Evolutionary conservation across 2,797 vertebrate species (phyloP).

Genomic region (Adelosebastes latens): DNA sequence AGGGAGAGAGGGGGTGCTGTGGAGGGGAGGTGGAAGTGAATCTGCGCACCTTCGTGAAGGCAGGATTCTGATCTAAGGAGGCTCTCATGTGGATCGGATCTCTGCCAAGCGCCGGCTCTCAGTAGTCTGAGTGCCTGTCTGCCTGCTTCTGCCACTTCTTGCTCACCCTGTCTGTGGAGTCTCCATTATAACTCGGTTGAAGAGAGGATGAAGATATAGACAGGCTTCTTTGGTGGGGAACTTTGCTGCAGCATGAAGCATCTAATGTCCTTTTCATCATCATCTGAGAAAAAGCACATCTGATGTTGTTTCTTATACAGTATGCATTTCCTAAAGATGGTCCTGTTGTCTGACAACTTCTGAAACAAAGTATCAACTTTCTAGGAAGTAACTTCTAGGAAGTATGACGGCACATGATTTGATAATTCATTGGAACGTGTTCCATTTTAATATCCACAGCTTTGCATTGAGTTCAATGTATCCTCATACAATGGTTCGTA

Average conservation of each 20-base stretch:
- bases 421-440: not conserved
- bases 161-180: conserved; percentile 31
- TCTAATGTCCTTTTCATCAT: conserved; percentile 26
- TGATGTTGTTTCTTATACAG: not conserved
- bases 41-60: conserved; percentile 63
- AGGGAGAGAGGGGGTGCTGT: conserved; percentile 25
- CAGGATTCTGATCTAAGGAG: conserved; percentile 66
- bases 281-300: conserved; percentile 7
- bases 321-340: not conserved
- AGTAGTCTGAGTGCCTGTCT: conserved; percentile 43
- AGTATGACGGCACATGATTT: not conserved
- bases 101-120: conserved; percentile 61
- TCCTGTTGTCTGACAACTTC: not conserved
- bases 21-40: conserved; percentile 42
- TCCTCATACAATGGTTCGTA: too few species aligned
- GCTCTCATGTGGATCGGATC: conserved; percentile 64
- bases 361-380: conserved; percentile 1
- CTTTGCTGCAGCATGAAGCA: conserved; percentile 10
- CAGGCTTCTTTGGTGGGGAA: conserved; percentile 9
- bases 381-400: not conserved
- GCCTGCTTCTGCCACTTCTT: conserved; percentile 45
- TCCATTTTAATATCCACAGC: not conserved
- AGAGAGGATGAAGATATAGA: conserved; percentile 32
- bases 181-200: conserved; percentile 26
- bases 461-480: not conserved